Evolutionary conservation across 1,140 invertebrate genomes (phyloP).

Genomic region (Lithobius niger): DNA sequence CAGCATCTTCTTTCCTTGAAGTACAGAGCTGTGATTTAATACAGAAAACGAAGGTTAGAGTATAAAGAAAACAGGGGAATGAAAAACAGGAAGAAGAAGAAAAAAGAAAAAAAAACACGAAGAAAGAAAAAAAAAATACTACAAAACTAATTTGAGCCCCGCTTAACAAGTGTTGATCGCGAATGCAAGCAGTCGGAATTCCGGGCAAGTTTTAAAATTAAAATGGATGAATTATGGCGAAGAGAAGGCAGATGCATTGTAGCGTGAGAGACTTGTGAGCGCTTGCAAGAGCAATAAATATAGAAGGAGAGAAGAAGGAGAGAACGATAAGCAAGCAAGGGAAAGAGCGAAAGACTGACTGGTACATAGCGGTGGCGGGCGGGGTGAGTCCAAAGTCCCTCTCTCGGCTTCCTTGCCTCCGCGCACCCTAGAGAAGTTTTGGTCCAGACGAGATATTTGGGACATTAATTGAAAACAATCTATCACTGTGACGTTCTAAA

Average conservation of each 20-base stretch:
- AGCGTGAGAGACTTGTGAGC: conserved; percentile 5
- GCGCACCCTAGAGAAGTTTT: background rate
- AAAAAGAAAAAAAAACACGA: too few relatives aligned
- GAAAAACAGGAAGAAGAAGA: too few relatives aligned
- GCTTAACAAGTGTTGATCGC: too few relatives aligned
- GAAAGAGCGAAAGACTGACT: conserved; percentile 5
- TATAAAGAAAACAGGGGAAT: too few relatives aligned
- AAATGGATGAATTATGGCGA: conserved; percentile 6
- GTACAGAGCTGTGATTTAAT: too few relatives aligned
- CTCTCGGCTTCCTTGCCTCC: background rate
- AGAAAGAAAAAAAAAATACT: too few relatives aligned
- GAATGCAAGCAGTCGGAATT: too few relatives aligned
- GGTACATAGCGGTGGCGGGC: too few relatives aligned
- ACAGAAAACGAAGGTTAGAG: too few relatives aligned
- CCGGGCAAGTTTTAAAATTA: conserved; percentile 9
- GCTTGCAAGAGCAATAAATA: conserved; percentile 1
- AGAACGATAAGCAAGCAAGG: conserved; percentile 2
- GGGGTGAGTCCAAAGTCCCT: too few relatives aligned
- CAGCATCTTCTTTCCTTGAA: too few relatives aligned
- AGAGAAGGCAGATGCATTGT: background rate
- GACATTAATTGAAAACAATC: conserved; percentile 8
- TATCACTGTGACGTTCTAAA: conserved; percentile 5
- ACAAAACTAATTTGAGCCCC: too few relatives aligned
- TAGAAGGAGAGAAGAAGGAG: background rate
- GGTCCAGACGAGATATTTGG: conserved; percentile 2